Base-by-base conservation (phyloP, 2,113 vertebrate species). In the Podiceps cristatus region DNA sequence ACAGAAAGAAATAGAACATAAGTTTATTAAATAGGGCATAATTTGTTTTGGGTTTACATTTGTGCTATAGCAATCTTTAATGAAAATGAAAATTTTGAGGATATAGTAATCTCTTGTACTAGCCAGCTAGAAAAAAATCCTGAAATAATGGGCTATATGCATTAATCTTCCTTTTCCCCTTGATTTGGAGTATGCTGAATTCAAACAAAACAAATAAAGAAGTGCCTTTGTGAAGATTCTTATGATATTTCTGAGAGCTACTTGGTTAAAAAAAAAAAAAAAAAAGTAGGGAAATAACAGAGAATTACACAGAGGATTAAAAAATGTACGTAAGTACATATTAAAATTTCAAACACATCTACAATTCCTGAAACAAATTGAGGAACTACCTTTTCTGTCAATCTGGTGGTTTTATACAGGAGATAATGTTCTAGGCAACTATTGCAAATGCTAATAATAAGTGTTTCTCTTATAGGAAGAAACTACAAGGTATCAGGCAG, bases 211-310 rank as follows among this genome's bases (percentile, higher is more conserved):
- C 49, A 49, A 49, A 15, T 10, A 37, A 52, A 82, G 59, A 18
- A 28, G 1, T 0, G 0, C 5, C 5, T 88, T 79, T 72, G 14
- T 60, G 17, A 84, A 90, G 29, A 53, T 78, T 84, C 15, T n/a
- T 4, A 17, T 28, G 19, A 33, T 42, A 55, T 55, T 68, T 90
- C 29, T 69, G 40, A 42, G 22, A 83, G 5, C 2, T 52, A 60
- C 18, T 0, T 0, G 4, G 33, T 92, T 74, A 5, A n/a, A 47
- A 62, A 10, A 22, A 25, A 37, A 22, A 25, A 37, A 37, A 31
- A 74, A 45, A 17, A 23, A 2, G 18, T 47, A 62, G 31, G 16
- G 27, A 79, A 86, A 77, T 77, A 73, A 13, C 10, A 69, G 28
- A 69, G 49, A 56, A 69, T 66, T 90, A 66, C 4, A 68, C 4